A percentile compares a stretch with the other conserved stretches of the same genome.
phyloP scores from a whole-genome alignment of 2,888 invertebrate species.

The Amaurobius ferox region DNA sequence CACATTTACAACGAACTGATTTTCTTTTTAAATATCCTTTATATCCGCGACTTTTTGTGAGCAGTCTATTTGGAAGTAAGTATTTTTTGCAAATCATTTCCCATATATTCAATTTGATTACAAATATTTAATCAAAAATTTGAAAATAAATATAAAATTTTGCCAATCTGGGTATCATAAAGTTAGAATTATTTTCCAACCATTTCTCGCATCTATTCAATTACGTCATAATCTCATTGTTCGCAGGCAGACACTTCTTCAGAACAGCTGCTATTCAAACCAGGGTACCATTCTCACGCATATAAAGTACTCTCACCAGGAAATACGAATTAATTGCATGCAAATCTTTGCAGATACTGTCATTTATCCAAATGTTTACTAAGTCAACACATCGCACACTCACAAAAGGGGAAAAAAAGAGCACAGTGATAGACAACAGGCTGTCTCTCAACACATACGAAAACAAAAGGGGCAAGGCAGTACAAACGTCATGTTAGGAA shows the following conservation, averaged over 20 bases:
- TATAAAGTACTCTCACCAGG: not conserved
- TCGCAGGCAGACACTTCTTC: not conserved
- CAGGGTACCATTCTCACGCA: not conserved
- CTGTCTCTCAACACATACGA: constrained; percentile 3
- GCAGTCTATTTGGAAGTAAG: too few species aligned
- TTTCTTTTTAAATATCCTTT: too few species aligned
- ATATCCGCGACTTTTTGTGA: too few species aligned
- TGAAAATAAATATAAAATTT: too few species aligned
- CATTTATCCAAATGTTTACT: constrained; percentile 1
- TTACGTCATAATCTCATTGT: not conserved
- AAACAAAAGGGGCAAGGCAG: constrained; percentile 5
- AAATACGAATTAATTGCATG: not conserved
- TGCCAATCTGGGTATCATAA: too few species aligned
- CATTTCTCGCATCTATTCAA: not conserved
- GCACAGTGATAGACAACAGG: not conserved
- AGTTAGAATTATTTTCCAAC: too few species aligned
- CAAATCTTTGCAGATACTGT: not conserved
- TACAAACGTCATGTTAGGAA: constrained; percentile 57
- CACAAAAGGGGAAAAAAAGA: not conserved
- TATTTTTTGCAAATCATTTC: too few species aligned
- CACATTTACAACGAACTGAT: too few species aligned
- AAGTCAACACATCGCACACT: not conserved
- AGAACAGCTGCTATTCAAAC: not conserved
- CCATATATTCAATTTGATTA: too few species aligned
- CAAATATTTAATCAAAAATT: too few species aligned